Conservation (phyloP, 2,797 vertebrate species). For the Sebastes miniatus region DNA sequence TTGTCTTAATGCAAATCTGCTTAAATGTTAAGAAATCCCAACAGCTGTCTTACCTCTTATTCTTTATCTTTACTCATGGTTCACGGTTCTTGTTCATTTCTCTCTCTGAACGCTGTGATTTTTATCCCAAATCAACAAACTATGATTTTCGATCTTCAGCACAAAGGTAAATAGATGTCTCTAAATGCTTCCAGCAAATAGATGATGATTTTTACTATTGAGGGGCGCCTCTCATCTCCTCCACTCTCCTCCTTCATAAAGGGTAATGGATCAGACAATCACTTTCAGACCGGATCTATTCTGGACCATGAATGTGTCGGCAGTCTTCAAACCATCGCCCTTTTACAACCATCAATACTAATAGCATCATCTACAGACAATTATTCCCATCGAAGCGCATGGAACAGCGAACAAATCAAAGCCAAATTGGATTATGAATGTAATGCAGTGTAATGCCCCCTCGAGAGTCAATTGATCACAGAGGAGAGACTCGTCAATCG, state of each 20-base stretch:
- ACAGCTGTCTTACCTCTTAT: neutral
- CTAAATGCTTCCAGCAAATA: constrained; percentile 41
- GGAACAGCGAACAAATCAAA: constrained; percentile 86
- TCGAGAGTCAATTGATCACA: constrained; percentile 83
- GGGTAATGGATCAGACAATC: constrained; percentile 81
- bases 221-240: constrained; percentile 48
- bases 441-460: constrained; percentile 81
- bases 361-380: constrained; percentile 85
- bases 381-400: constrained; percentile 82
- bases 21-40: neutral
- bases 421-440: constrained; percentile 85
- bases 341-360: constrained; percentile 85
- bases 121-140: constrained; percentile 35
- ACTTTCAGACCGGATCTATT: constrained; percentile 79
- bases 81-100: neutral
- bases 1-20: neutral
- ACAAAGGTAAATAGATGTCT: constrained; percentile 54
- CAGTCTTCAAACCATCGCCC: constrained; percentile 78
- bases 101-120: neutral
- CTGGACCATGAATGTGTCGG: constrained; percentile 80
- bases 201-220: constrained; percentile 64
- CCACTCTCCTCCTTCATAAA: constrained; percentile 74
- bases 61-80: neutral
- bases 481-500: constrained; percentile 79
- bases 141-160: constrained; percentile 19